These are phyloP conservation scores for Sweltsa coloradensis DNA, from an alignment of 1,140 invertebrate genomes.

Conservation along the genomic window DNA sequence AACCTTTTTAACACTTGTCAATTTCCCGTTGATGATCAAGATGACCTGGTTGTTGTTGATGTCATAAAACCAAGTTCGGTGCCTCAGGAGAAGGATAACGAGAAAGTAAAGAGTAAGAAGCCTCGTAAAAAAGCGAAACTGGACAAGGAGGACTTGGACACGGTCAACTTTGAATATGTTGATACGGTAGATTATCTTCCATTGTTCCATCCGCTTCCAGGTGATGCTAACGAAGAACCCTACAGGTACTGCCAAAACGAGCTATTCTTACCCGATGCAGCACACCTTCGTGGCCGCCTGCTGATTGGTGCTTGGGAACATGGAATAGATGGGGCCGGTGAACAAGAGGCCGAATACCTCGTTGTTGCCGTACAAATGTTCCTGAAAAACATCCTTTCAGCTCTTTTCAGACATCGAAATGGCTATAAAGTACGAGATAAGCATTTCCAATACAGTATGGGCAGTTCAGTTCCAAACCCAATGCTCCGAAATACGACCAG, in stretches of 20 bases:
- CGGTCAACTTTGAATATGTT: too few species aligned
- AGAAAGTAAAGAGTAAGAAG: conserved; percentile 17
- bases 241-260: conserved; percentile 46
- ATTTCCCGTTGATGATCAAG: conserved; percentile 19
- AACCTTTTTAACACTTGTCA: conserved; percentile 69
- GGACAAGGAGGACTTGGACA: too few species aligned
- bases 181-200: conserved; percentile 7
- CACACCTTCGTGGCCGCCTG: conserved; percentile 61
- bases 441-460: conserved; percentile 58
- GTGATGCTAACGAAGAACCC: conserved; percentile 31
- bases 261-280: conserved; percentile 58
- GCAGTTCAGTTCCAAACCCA: conserved; percentile 52
- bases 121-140: conserved; percentile 45
- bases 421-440: conserved; percentile 54
- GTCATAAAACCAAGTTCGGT: too few species aligned
- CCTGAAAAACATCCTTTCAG: conserved; percentile 62
- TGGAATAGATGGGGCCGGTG: conserved; percentile 64
- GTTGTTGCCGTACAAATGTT: conserved; percentile 59
- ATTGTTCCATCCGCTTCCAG: background rate
- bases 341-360: conserved; percentile 59
- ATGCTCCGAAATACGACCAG: conserved; percentile 46
- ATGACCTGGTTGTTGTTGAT: background rate
- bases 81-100: conserved; percentile 8
- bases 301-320: conserved; percentile 71
- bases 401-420: conserved; percentile 54